Percentiles rank a stretch among this genome's conserved stretches.
These are phyloP conservation scores for Apamea epomidion DNA, from an alignment of 2,888 invertebrate species.

Conservation along the genomic window DNA sequence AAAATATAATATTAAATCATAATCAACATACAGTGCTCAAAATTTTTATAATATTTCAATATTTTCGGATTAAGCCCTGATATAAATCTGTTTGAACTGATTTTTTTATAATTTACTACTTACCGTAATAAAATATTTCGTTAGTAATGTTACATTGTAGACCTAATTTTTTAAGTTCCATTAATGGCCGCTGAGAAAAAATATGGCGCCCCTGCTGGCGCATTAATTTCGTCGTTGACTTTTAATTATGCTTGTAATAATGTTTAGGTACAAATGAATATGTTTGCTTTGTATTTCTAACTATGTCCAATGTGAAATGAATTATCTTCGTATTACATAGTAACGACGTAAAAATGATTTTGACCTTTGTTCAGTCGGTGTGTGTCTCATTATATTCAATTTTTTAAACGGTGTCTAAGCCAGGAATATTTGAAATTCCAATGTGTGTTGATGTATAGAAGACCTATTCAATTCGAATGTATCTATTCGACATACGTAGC, in stretches of 20 bases:
- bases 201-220: background rate
- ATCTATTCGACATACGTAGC: background rate
- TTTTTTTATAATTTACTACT: background rate
- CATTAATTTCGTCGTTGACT: background rate
- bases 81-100: background rate
- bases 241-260: background rate
- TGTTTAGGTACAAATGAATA: background rate
- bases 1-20: no score
- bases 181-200: background rate
- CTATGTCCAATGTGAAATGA: conserved; percentile 25
- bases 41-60: background rate
- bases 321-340: background rate
- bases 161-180: background rate
- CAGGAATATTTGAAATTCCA: background rate
- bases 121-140: background rate
- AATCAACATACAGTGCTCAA: no score
- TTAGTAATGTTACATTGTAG: background rate
- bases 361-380: background rate
- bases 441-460: background rate
- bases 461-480: conserved; percentile 4
- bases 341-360: conserved; percentile 6
- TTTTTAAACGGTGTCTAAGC: background rate
- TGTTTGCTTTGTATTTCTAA: conserved; percentile 5
- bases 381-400: background rate
- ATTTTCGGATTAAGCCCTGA: background rate